Conservation (phyloP, 2,113 vertebrate species). For the Amia ocellicauda region DNA sequence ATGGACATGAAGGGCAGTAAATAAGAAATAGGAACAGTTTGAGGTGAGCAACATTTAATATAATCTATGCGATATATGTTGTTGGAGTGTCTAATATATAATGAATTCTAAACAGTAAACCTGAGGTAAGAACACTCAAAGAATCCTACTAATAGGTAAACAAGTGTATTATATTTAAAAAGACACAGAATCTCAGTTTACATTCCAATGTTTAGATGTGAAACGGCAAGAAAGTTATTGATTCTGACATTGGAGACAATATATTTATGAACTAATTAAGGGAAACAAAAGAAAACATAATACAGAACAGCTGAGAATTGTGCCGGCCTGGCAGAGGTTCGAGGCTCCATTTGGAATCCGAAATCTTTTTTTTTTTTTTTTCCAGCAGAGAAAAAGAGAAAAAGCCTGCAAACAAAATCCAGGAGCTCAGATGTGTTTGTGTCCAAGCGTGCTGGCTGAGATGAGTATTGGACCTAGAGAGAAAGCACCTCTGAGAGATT, state of each 20-base stretch:
- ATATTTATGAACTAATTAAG: background rate
- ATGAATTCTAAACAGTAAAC: no score
- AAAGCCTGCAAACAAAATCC: background rate
- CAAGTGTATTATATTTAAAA: no score
- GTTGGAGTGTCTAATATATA: no score
- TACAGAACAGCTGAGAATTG: background rate
- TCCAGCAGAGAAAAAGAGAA: background rate
- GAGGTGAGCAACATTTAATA: no score
- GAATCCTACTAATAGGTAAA: no score
- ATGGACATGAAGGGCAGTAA: no score
- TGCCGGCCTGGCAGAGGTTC: background rate
- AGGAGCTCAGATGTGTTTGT: background rate
- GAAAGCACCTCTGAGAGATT: no score
- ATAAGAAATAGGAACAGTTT: no score
- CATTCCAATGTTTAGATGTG: background rate
- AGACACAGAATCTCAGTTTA: no score
- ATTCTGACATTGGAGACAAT: background rate
- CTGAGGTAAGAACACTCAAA: no score
- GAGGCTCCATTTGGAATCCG: background rate
- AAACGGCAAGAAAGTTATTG: background rate
- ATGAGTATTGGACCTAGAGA: no score
- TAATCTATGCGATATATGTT: no score
- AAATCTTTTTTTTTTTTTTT: background rate
- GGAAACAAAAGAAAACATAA: background rate
- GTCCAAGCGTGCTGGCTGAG: background rate